Conservation (phyloP, 1,140 invertebrate species). For the Oreohelix idahoensis region DNA sequence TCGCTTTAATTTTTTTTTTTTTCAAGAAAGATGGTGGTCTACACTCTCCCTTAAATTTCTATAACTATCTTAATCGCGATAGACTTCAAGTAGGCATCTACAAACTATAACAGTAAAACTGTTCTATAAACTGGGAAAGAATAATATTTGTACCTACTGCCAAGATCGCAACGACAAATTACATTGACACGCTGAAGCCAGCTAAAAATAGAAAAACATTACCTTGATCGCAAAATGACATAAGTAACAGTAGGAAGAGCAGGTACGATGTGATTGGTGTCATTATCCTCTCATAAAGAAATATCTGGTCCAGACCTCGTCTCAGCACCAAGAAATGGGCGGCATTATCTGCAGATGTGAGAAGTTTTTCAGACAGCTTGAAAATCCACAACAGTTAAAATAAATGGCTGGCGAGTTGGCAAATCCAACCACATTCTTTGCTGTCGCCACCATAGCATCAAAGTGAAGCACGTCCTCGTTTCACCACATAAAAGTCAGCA, state of each 20-base stretch:
- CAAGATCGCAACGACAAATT: too few relatives aligned
- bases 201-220: background rate
- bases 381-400: background rate
- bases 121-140: too few relatives aligned
- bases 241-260: background rate
- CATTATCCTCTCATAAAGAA: background rate
- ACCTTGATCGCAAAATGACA: conserved; percentile 1
- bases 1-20: too few relatives aligned
- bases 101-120: too few relatives aligned
- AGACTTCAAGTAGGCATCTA: too few relatives aligned
- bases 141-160: too few relatives aligned
- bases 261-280: background rate
- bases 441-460: background rate
- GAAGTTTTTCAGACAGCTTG: background rate
- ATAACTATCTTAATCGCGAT: too few relatives aligned
- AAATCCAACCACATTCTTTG: conserved; percentile 1
- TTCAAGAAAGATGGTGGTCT: too few relatives aligned
- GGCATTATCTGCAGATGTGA: background rate
- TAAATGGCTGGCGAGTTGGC: background rate
- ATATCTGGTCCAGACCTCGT: background rate
- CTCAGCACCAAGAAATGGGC: background rate
- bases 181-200: background rate
- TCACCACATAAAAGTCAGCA: background rate
- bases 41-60: too few relatives aligned
- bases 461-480: background rate